Evolutionary conservation across 2,113 vertebrate species (phyloP).

Genomic region (Dasyornis broadbenti): DNA sequence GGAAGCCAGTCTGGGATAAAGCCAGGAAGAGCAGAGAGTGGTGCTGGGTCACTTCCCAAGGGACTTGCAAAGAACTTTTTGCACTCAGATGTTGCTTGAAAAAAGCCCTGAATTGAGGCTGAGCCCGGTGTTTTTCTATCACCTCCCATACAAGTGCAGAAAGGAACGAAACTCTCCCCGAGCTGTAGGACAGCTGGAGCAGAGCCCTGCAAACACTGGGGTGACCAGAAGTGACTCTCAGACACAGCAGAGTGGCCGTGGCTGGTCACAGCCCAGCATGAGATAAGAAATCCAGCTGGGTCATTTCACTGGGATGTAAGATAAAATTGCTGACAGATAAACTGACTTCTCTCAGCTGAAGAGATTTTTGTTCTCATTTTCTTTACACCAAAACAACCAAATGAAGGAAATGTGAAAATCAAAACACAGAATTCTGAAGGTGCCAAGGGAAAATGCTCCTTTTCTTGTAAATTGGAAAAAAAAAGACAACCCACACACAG

Average conservation of each 20-base stretch:
- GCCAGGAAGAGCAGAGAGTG: background rate
- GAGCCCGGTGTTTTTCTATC: background rate
- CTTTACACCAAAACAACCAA: background rate
- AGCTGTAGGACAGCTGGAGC: background rate
- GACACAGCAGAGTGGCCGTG: background rate
- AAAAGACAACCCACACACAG: too few species aligned
- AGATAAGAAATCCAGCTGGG: background rate
- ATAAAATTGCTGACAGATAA: background rate
- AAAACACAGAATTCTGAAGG: background rate
- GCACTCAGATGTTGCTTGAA: background rate
- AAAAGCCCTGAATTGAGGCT: background rate
- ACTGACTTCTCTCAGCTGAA: background rate
- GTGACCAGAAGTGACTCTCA: background rate
- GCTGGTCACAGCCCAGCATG: background rate
- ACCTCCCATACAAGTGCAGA: background rate
- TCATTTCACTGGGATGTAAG: too few species aligned
- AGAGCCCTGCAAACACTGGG: background rate
- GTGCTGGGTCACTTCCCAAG: background rate
- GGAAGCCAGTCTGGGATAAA: background rate
- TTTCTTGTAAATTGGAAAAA: background rate
- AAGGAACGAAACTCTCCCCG: background rate
- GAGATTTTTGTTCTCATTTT: background rate
- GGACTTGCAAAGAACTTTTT: background rate
- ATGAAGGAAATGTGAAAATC: background rate
- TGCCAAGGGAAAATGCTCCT: background rate